Evolutionary conservation across 2,113 vertebrate species (phyloP), one percentile per base, ranked within the genome.

Genomic region (Gavia stellata): DNA sequence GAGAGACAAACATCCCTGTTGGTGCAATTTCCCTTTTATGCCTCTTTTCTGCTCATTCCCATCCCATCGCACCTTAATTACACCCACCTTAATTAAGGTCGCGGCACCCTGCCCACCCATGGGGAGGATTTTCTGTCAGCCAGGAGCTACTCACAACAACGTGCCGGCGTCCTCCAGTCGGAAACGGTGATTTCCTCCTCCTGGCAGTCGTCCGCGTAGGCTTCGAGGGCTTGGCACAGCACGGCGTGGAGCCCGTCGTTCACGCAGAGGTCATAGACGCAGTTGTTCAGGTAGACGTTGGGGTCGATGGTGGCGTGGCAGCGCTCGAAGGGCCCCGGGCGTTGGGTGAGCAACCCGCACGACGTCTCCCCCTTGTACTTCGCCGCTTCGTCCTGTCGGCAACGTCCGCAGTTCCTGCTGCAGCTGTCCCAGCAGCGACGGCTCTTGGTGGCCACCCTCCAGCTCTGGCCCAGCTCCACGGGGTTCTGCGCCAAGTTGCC

Each of bases 131-230:
- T 73, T 36, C 12, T 5, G 49, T 17, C 49, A 8, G 33, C 21
- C 44, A 6, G 36, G 4, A 49, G 38, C 50, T 88, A 99, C 99
- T 99, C 95, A 99, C 98, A 55, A 62, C 99, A 99, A 47, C 33
- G 91, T 7, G 97, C 88, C 9, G 21, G 31, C 0, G 21, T 82
- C 81, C 98, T 98, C 99, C 99, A 99, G 5, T 98, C 94, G 0
- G 90, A 75, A 4, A 99, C 1, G 5, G 82, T 14, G 45, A 98
- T 52, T 9, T 97, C 98, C 21, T 97, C 95, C 47, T 82, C 87
- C 88, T 75, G 89, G 74, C 98, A 99, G 80, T 92, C 88, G 7
- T 97, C 96, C 0, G 91, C 97, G 2, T 98, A 99, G 83, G 77
- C 78, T 5, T 96, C 29, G 19, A 99, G 95, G 17, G 96, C 91